Evolutionary conservation across 1,140 invertebrate species (phyloP).

Genomic region (Drosophila tropicalis): DNA sequence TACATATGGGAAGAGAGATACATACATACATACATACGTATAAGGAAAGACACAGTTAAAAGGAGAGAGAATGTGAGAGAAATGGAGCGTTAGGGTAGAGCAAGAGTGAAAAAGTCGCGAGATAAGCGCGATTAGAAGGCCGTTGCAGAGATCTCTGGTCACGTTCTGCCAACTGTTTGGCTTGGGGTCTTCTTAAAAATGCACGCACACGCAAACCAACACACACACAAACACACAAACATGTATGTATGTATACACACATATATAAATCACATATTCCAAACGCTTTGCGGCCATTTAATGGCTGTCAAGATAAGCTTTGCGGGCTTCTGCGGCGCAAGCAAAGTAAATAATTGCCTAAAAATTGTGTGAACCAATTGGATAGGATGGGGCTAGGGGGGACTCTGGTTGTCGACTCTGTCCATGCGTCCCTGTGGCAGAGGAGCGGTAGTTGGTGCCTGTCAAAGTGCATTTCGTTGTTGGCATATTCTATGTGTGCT

Average conservation of each 20-base stretch:
- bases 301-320: constrained; percentile 78
- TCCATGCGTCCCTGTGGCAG: not conserved
- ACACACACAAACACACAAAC: constrained; percentile 12
- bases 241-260: constrained; percentile 26
- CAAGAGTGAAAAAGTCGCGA: constrained; percentile 48
- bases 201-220: constrained; percentile 48
- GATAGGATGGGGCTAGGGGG: not conserved
- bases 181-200: constrained; percentile 58
- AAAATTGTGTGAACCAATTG: constrained; percentile 58
- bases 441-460: constrained; percentile 4
- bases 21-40: not conserved
- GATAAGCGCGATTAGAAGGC: constrained; percentile 69
- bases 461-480: constrained; percentile 63
- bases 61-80: not conserved
- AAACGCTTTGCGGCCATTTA: constrained; percentile 72
- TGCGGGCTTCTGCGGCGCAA: constrained; percentile 30
- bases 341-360: constrained; percentile 75
- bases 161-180: constrained; percentile 23
- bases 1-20: not conserved
- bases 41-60: constrained; percentile 7
- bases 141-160: constrained; percentile 38
- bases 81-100: not conserved
- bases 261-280: constrained; percentile 70
- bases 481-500: constrained; percentile 7
- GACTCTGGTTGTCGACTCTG: not conserved